Evolutionary conservation across 2,888 invertebrate genomes (phyloP), one percentile per base, ranked within the genome.

Genomic region (Eristalis arbustorum): DNA sequence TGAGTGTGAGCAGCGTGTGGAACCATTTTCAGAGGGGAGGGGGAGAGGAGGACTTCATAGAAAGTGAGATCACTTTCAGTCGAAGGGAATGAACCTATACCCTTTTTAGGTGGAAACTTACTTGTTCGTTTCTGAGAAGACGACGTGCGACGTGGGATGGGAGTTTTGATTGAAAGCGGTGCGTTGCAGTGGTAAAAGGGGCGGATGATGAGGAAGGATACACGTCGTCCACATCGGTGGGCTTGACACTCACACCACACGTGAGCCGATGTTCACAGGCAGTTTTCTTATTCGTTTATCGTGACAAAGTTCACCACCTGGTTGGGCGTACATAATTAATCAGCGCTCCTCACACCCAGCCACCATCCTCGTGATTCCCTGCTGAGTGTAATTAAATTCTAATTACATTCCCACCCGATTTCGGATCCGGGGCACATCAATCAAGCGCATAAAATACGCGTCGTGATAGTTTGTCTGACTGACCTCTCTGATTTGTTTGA

Each of bases 401-500:
- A 72, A 79, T 79, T 72, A 72, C 42, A 66, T 68, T 56, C 64
- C 56, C 14, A 67, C 61, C 18, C 18, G 34, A 56, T 68, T 68
- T 56, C 37, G 3, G 61, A 14, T 18, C 37, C 31, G 62, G 31
- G 61, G 49, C 42, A 68, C 76, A 76, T 76, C 76, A 76, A 76
- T 76, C 76, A 76, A 67, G 22, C 31, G 67, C 25, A 25, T 3
- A 25, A 25, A 25, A 8, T 11, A 23, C 59, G 0, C 14, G 28
- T 28, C 34, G 37, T 66, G 67, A 67, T 67, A 68, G 49, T 22
- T 62, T 61, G 66, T 73, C 73, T 49, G 66, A 56, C 61, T 49
- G 66, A 67, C 61, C 67, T 79, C 67, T 61, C 31, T 67, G 73
- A 79, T 73, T 79, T 62, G 49, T 62, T 67, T 72, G 49, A 73